Percentiles rank a stretch among this genome's conserved stretches.
Evolutionary conservation across 2,888 invertebrate species (phyloP).

Genomic region (Anticlea derivata): DNA sequence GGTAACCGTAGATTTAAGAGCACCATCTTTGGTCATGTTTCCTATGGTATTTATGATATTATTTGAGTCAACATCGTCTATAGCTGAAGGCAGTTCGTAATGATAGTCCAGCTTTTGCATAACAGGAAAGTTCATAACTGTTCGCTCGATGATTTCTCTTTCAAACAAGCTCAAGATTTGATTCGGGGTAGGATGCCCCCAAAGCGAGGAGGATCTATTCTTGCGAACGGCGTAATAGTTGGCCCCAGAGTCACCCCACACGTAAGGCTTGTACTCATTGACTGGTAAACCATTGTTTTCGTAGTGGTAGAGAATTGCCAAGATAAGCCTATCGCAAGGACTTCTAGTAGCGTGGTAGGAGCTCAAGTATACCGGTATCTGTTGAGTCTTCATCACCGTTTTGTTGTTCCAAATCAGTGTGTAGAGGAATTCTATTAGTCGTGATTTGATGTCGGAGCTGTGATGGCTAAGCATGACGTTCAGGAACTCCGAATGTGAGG

Average conservation of each 20-base stretch:
- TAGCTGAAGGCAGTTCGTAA: constrained; percentile 56
- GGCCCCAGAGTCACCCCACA: constrained; percentile 93
- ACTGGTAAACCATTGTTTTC: constrained; percentile 87
- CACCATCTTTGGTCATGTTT: constrained; percentile 49
- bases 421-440: constrained; percentile 86
- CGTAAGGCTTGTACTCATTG: constrained; percentile 88
- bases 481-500: constrained; percentile 90
- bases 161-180: constrained; percentile 90
- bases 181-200: constrained; percentile 88
- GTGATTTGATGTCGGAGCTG: constrained; percentile 80
- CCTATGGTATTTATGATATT: constrained; percentile 45
- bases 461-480: constrained; percentile 85
- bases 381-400: constrained; percentile 85
- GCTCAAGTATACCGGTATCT: constrained; percentile 90
- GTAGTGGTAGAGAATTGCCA: constrained; percentile 87
- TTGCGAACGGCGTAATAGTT: constrained; percentile 89
- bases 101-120: constrained; percentile 81
- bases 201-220: constrained; percentile 79
- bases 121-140: constrained; percentile 89
- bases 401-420: constrained; percentile 86
- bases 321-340: constrained; percentile 87
- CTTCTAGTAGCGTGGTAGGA: constrained; percentile 90
- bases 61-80: constrained; percentile 36
- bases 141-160: constrained; percentile 85
- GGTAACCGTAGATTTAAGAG: constrained; percentile 40